Conservation (phyloP, 2,797 vertebrate genomes). For the Acestrorhynchus altus region DNA sequence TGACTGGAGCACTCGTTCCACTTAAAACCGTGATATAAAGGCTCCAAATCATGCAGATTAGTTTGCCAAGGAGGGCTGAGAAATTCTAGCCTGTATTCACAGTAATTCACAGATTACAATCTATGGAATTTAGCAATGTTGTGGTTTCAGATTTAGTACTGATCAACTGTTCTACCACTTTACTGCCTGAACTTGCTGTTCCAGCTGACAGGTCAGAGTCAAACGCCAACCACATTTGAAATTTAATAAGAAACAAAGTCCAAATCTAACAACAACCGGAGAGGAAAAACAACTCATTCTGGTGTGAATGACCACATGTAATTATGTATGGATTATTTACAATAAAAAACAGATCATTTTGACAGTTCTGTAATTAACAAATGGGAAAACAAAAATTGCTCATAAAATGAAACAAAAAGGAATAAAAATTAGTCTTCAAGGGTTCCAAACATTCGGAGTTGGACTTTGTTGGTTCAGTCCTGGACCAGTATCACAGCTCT, state of each 20-base stretch:
- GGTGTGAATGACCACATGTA: conserved; percentile 62
- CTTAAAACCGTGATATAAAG: neutral
- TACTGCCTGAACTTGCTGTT: conserved; percentile 14
- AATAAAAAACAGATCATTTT: conserved; percentile 72
- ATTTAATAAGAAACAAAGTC: conserved; percentile 65
- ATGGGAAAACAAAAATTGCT: conserved; percentile 53
- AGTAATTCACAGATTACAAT: conserved; percentile 3
- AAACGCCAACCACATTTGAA: conserved; percentile 62
- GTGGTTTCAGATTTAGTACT: neutral
- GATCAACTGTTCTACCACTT: conserved; percentile 5
- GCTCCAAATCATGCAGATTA: no score
- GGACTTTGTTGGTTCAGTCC: conserved; percentile 61
- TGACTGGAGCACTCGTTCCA: neutral
- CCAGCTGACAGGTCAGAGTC: conserved; percentile 29
- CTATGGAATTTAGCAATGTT: neutral
- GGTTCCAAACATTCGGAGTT: conserved; percentile 60
- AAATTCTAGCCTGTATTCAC: neutral
- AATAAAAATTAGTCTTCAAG: conserved; percentile 38
- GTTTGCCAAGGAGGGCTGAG: neutral
- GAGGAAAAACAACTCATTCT: conserved; percentile 45
- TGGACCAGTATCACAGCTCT: conserved; percentile 54
- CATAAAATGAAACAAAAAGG: conserved; percentile 42
- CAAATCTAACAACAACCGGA: conserved; percentile 8
- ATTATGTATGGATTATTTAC: conserved; percentile 72
- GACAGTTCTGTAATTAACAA: conserved; percentile 54